Conservation (phyloP, 2,113 vertebrate species). For the Microcebus tavaratra region DNA sequence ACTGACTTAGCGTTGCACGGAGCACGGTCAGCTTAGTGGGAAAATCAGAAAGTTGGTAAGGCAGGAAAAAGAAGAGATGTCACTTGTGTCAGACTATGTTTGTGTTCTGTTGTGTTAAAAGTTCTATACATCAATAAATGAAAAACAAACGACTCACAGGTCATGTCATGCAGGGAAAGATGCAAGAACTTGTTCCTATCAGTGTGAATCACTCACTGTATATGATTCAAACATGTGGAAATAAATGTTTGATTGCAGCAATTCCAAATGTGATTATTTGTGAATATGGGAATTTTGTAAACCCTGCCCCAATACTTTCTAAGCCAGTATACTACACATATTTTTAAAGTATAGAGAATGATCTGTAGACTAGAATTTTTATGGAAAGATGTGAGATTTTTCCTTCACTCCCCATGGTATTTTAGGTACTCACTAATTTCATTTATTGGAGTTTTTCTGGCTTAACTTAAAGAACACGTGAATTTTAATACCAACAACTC, state of each 20-base stretch:
- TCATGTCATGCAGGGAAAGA: constrained; percentile 30
- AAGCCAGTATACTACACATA: not conserved
- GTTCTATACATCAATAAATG: constrained; percentile 10
- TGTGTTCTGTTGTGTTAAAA: constrained; percentile 34
- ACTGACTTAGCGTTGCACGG: not conserved
- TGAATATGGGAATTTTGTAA: constrained; percentile 43
- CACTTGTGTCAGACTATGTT: not conserved
- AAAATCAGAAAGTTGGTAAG: not conserved
- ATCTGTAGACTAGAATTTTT: not conserved
- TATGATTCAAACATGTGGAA: constrained; percentile 47
- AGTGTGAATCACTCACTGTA: constrained; percentile 47
- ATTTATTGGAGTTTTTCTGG: not conserved
- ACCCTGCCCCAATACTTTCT: not conserved
- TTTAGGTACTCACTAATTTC: not conserved
- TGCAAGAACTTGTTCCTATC: constrained; percentile 16
- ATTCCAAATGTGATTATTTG: constrained; percentile 60
- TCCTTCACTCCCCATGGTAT: not conserved
- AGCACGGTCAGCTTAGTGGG: not conserved
- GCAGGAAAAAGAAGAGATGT: not conserved
- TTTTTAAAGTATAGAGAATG: not conserved
- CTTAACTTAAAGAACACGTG: not conserved
- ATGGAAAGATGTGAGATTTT: not conserved
- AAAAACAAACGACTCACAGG: not conserved
- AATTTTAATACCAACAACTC: not conserved
- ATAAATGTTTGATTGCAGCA: constrained; percentile 54